phyloP scores from a whole-genome alignment of 2,113 vertebrate species.

The Leptobrachium leishanense region DNA sequence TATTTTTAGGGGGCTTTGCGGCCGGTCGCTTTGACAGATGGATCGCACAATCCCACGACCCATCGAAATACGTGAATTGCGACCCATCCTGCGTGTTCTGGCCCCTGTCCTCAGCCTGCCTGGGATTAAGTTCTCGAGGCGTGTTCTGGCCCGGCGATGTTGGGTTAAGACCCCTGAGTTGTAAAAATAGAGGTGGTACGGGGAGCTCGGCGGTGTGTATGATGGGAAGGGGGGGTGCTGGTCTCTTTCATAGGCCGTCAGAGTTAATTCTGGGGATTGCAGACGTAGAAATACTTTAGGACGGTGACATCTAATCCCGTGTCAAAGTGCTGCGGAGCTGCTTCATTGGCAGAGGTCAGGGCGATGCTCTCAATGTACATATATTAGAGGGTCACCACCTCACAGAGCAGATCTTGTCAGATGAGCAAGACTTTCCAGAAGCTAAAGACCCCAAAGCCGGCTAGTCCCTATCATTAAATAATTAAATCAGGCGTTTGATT shows the following conservation, averaged over 20 bases:
- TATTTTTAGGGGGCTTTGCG: slow-evolving; percentile 37
- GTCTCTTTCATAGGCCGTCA: slow-evolving; percentile 9
- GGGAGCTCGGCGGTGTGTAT: neutral
- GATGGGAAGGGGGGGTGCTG: neutral
- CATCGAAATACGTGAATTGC: too few relatives aligned
- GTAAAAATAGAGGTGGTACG: slow-evolving; percentile 4
- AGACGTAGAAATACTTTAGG: slow-evolving; percentile 1
- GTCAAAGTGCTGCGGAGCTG: neutral
- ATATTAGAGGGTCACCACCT: neutral
- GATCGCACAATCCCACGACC: neutral
- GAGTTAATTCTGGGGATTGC: slow-evolving; percentile 26
- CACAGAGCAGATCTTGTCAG: neutral
- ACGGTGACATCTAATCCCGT: slow-evolving; percentile 5
- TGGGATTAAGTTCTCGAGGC: too few relatives aligned
- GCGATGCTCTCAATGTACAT: neutral
- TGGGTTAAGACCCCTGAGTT: neutral
- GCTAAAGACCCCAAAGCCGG: neutral
- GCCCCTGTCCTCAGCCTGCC: too few relatives aligned
- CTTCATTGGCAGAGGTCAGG: neutral
- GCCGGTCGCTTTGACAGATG: slow-evolving; percentile 29
- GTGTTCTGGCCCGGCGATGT: neutral
- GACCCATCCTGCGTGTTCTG: too few relatives aligned
- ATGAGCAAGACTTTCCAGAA: neutral
- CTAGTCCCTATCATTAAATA: too few relatives aligned
- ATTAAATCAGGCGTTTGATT: too few relatives aligned